Evolutionary conservation across 1,140 invertebrate species (phyloP).

Genomic region (Leguminivora glycinivorella): DNA sequence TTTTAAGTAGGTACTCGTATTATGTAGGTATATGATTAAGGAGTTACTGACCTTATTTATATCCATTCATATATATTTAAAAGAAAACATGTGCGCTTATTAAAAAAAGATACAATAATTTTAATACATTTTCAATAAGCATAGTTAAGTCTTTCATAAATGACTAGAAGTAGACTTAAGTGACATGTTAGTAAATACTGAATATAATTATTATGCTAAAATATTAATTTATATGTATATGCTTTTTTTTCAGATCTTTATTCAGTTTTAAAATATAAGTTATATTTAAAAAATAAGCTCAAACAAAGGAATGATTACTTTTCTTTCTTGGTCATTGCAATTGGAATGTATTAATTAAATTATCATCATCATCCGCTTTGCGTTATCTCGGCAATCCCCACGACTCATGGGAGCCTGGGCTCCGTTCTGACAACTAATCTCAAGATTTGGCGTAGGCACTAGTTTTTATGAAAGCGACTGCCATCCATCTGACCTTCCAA

Average conservation of each 20-base stretch:
- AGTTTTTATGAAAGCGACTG: too few species aligned
- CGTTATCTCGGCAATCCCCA: too few species aligned
- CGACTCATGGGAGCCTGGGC: too few species aligned
- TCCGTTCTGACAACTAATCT: too few species aligned
- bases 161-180: conserved; percentile 20
- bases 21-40: not conserved
- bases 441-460: too few species aligned
- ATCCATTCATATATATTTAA: not conserved
- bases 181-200: conserved; percentile 1
- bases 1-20: too few species aligned
- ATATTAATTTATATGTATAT: not conserved
- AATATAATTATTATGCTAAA: not conserved
- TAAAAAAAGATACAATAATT: not conserved
- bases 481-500: too few species aligned
- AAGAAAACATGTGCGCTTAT: not conserved
- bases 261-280: not conserved
- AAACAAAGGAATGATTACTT: not conserved
- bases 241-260: not conserved
- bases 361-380: too few species aligned
- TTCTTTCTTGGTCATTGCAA: not conserved
- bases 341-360: conserved; percentile 17
- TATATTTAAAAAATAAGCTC: not conserved
- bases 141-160: not conserved
- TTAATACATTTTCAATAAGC: not conserved
- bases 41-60: not conserved